Evolutionary conservation across 2,888 invertebrate species (phyloP).

Genomic region (Athalia cordata): DNA sequence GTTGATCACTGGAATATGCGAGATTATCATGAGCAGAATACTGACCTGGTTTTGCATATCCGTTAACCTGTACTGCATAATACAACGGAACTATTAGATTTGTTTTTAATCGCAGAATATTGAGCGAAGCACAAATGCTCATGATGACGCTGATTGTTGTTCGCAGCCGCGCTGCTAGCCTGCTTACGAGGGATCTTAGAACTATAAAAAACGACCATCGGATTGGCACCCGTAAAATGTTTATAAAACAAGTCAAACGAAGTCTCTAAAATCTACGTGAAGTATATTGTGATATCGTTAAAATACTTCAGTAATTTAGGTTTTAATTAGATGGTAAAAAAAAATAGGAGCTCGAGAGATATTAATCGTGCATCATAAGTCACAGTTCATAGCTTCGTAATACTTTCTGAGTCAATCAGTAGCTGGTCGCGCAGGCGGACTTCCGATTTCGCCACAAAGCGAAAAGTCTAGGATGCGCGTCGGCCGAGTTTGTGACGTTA

Average conservation of each 20-base stretch:
- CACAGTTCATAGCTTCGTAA: too few relatives aligned
- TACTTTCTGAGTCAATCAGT: background rate
- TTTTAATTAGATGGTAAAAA: background rate
- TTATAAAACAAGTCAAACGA: constrained; percentile 13
- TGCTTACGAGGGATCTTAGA: background rate
- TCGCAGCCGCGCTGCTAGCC: background rate
- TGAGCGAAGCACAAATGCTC: constrained; percentile 28
- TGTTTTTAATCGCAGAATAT: constrained; percentile 48
- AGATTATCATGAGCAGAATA: background rate
- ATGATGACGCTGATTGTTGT: constrained; percentile 9
- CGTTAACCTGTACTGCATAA: constrained; percentile 52
- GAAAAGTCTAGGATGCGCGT: constrained; percentile 46
- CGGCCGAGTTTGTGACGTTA: constrained; percentile 41
- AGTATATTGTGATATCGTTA: too few relatives aligned
- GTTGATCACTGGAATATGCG: constrained; percentile 8
- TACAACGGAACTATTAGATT: constrained; percentile 53
- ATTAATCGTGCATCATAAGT: background rate
- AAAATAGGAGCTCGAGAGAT: background rate
- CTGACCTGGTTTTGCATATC: constrained; percentile 50
- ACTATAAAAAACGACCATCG: background rate
- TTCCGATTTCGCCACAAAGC: constrained; percentile 47
- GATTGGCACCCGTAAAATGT: constrained; percentile 1
- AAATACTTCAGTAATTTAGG: background rate
- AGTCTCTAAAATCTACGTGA: background rate
- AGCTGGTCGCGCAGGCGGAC: constrained; percentile 29